Evolutionary conservation across 2,888 invertebrate species (phyloP).

Genomic region (Pollenia amentaria): DNA sequence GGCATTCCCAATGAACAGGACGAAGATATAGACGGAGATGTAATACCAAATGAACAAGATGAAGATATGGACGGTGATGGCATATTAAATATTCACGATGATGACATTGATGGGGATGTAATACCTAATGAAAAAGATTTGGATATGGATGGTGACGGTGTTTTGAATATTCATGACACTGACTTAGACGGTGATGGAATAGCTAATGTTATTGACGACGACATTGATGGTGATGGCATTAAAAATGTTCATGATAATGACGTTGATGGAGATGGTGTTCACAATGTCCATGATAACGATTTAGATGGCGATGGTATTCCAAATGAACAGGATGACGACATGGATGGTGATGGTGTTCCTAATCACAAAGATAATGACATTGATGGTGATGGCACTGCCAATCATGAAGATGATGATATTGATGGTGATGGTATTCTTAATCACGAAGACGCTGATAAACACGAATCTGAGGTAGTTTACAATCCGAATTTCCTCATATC

Average conservation of each 20-base stretch:
- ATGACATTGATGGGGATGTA: constrained; percentile 84
- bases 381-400: constrained; percentile 79
- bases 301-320: constrained; percentile 82
- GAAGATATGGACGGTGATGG: constrained; percentile 77
- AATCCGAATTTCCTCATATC: constrained; percentile 20
- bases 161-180: constrained; percentile 77
- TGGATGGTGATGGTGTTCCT: constrained; percentile 80
- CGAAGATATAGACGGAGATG: constrained; percentile 79
- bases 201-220: constrained; percentile 85
- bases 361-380: constrained; percentile 79
- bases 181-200: constrained; percentile 83
- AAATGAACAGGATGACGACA: constrained; percentile 81
- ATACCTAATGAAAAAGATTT: constrained; percentile 84
- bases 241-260: constrained; percentile 74
- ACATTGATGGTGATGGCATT: constrained; percentile 78
- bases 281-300: constrained; percentile 82
- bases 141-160: constrained; percentile 78
- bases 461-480: constrained; percentile 61
- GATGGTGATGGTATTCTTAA: constrained; percentile 79
- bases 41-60: constrained; percentile 79
- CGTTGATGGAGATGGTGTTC: constrained; percentile 78
- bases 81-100: constrained; percentile 74
- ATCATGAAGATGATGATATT: constrained; percentile 84
- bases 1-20: constrained; percentile 80
- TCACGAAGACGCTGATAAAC: constrained; percentile 67